phyloP scores from a whole-genome alignment of 2,797 vertebrate genomes.

The Rhabdomys pumilio region DNA sequence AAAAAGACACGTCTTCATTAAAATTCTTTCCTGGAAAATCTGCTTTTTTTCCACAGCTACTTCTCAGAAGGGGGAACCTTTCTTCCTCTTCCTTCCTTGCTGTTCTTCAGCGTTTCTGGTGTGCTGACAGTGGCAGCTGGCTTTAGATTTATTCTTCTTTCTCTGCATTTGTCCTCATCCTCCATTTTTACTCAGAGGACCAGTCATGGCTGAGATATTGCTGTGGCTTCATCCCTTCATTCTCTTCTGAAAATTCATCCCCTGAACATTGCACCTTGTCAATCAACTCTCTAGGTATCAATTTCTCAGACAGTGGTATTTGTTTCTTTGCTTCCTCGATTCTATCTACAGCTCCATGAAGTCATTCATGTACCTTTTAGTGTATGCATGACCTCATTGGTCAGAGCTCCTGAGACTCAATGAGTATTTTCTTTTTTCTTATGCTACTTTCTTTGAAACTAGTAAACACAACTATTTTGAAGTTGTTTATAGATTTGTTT shows the following conservation, averaged over 20 bases:
- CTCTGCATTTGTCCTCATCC: background rate
- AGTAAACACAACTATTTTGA: conserved; percentile 2
- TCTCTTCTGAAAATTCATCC: background rate
- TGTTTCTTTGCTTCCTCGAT: background rate
- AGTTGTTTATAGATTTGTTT: background rate
- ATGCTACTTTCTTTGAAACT: background rate
- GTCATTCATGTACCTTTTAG: background rate
- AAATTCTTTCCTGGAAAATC: conserved; percentile 39
- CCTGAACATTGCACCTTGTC: background rate
- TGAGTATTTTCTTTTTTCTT: conserved; percentile 30
- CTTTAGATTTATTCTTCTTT: conserved; percentile 6
- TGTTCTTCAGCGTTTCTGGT: background rate
- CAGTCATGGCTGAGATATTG: background rate
- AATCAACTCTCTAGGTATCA: background rate
- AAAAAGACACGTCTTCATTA: background rate
- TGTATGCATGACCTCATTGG: background rate
- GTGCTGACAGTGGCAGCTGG: background rate
- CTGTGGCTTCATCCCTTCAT: background rate
- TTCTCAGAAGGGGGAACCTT: background rate
- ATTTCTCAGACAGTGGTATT: background rate
- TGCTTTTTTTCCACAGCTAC: background rate
- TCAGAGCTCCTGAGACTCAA: background rate
- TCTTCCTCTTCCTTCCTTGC: background rate
- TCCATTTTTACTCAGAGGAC: background rate
- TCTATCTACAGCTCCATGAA: background rate